Base-by-base conservation (phyloP, 2,888 invertebrate species). In the Atrina japonica region DNA sequence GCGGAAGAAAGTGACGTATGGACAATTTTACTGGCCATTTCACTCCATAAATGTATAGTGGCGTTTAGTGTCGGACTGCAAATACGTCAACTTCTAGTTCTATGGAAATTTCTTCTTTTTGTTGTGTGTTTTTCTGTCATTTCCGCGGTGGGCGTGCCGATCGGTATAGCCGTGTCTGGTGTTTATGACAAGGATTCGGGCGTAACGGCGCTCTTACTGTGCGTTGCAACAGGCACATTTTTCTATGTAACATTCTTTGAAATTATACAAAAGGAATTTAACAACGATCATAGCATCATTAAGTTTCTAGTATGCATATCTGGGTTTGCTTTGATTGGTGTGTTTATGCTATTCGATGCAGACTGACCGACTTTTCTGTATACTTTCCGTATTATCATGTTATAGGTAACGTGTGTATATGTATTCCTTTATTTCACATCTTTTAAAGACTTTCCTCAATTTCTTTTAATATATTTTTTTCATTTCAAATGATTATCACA, bases 171-270 rank as follows among this genome's bases (percentile, higher is more conserved):
- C 23, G 9, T 52, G 16, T 23, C 52, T 14, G 52, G 23, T 25
- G 25, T 9, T 11, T 52, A 52, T 16, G 25, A 25, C 16, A 11
- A 52, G 21, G 9, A 16, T 0, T 84, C 81, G 56, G 91, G 91
- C 1, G 76, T 92, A 45, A 83, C 80, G 47, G 91, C 91, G 1
- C 75, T 92, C 47, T 86, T 83, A 25, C 95, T 97, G 92, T 96
- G 96, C 6, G 90, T 97, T 66, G 97, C 97, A 0, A 94, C 95
- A 21, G 98, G 98, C 11, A 97, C 97, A 0, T 93, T 98, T 47
- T 92, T 98, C 11, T 98, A 97, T 91, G 96, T 98, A 23, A 96
- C 97, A 9, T 97, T 97, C 92, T 97, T 97, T 90, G 97, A 98
- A 91, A 95, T 97, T 70, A 93, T 97, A 84, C 93, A 94, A 14